These are phyloP conservation scores for Archips crataeganus DNA, from an alignment of 2,888 invertebrate species.

Conservation along the genomic window DNA sequence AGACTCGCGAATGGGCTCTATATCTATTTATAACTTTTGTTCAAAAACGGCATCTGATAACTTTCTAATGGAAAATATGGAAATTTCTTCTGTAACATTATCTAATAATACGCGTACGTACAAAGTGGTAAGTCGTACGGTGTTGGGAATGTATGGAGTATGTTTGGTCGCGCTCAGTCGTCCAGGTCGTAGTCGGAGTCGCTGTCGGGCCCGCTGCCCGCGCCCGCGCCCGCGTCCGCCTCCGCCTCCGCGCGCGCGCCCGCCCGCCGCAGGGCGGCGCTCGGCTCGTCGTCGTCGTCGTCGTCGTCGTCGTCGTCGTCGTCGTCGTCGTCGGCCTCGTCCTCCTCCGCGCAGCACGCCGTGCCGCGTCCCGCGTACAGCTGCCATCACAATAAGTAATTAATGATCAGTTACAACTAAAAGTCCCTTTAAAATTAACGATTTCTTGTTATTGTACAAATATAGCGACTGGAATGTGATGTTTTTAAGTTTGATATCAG, in stretches of 20 bases:
- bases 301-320: constrained; percentile 20
- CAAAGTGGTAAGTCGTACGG: not conserved
- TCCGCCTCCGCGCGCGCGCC: constrained; percentile 35
- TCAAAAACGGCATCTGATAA: constrained; percentile 1
- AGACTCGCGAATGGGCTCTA: not conserved
- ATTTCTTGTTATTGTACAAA: no score
- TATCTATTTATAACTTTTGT: not conserved
- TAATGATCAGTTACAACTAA: not conserved
- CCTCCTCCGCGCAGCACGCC: constrained; percentile 34
- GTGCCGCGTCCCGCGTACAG: constrained; percentile 32
- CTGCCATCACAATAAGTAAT: not conserved
- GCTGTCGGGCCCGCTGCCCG: not conserved
- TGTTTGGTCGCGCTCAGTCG: constrained; percentile 10
- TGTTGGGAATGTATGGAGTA: not conserved
- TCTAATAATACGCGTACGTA: not conserved
- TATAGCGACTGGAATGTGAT: no score
- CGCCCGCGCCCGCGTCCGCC: constrained; percentile 22
- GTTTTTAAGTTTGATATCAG: no score
- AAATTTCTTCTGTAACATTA: not conserved
- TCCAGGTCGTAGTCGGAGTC: constrained; percentile 19
- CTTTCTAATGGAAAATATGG: not conserved
- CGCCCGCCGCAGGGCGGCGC: constrained; percentile 40
- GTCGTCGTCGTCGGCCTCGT: constrained; percentile 1
- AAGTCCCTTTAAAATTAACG: not conserved
- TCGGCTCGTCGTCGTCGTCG: constrained; percentile 11